Base-by-base conservation (phyloP, 2,888 invertebrate genomes). In the Drosophila tanythrix region DNA sequence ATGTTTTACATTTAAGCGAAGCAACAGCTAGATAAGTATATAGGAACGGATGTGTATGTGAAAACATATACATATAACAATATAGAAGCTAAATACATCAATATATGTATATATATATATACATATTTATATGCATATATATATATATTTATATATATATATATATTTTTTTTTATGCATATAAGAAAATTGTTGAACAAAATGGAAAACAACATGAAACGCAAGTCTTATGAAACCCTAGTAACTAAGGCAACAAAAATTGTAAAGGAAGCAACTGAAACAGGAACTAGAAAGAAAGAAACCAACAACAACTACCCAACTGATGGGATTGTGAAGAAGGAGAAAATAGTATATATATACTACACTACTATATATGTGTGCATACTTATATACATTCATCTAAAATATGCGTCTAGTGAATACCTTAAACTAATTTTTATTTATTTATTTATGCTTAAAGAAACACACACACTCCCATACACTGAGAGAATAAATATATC, bases 141-240 rank as follows among this genome's bases (percentile, higher is more conserved):
- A 74, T 56, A 67, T 62, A 76, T 46, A 68, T 43, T 21, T n/a
- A n/a, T 29, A 63, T 60, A 61, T 48, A 56, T 27, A 74, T 56
- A 81, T 82, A 78, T 83, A 74, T 82, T 81, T 86, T 86, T 88
- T 79, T 84, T 72, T 77, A 83, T 64, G 78, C 74, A 76, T 82
- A 76, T 73, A 82, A 74, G 81, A 66, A 64, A 79, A 87, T 79
- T 80, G 76, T 83, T 84, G 78, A 85, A 83, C 73, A 86, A 82
- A 83, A 86, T 84, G 82, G 89, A 87, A 84, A 77, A 88, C 82
- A 71, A 80, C 80, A 90, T 92, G 93, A 92, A 93, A 93, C 93
- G 92, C 92, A 93, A 90, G 92, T 93, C 93, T 93, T 93, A 93
- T 93, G 93, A 93, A 92, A 80, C 90, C 89, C 81, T 93, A 92